These are phyloP conservation scores for Litoditis marina DNA, from an alignment of 2,888 invertebrate species.

Conservation along the genomic window DNA sequence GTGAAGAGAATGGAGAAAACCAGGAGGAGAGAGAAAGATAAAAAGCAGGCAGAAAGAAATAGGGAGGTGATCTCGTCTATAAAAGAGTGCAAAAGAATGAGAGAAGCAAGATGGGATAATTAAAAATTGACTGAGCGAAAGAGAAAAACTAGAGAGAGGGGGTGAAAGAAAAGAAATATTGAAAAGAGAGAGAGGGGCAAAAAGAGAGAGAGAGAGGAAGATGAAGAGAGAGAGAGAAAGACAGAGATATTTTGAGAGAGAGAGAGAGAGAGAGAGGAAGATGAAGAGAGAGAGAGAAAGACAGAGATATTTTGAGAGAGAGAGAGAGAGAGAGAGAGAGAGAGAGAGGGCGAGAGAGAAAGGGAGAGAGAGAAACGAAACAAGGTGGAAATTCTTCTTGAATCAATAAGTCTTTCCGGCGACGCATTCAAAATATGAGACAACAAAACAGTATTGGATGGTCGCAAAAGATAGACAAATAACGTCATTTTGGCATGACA, in stretches of 20 bases:
- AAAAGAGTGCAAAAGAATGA: neutral
- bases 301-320: neutral
- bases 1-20: neutral
- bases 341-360: too few species aligned
- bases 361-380: neutral
- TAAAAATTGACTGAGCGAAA: neutral
- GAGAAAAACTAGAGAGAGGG: too few species aligned
- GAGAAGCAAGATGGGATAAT: neutral
- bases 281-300: neutral
- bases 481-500: too few species aligned
- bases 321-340: too few species aligned
- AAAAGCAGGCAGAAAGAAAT: neutral
- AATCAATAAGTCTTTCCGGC: too few species aligned
- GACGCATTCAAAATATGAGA: too few species aligned
- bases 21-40: conserved; percentile 6
- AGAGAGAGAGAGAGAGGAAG: neutral
- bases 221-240: neutral
- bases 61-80: neutral
- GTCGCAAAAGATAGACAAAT: too few species aligned
- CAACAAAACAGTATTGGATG: too few species aligned
- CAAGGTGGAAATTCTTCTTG: neutral
- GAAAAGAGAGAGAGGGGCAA: neutral
- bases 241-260: too few species aligned
- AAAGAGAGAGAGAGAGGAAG: neutral
- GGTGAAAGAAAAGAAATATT: too few species aligned